Evolutionary conservation across 2,888 invertebrate species (phyloP).

Genomic region (Hirtodrosophila trivittata): DNA sequence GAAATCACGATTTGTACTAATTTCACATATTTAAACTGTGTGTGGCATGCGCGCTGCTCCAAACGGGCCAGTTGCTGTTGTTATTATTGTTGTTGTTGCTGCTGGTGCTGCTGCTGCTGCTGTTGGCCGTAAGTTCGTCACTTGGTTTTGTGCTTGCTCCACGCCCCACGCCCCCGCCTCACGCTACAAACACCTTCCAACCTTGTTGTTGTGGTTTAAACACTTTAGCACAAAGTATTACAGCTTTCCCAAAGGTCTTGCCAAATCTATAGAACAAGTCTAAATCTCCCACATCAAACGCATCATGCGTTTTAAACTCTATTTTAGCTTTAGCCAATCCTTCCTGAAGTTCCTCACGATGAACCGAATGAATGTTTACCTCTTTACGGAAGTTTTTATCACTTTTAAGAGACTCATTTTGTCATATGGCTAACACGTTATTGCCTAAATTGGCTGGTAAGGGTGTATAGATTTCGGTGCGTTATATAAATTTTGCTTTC

Average conservation of each 20-base stretch:
- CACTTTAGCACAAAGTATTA: conserved; percentile 42
- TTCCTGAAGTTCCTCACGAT: too few species aligned
- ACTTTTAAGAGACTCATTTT: neutral
- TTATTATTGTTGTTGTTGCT: conserved; percentile 49
- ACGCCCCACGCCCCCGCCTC: conserved; percentile 38
- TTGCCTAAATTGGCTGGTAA: neutral
- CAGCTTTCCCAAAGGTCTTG: conserved; percentile 51
- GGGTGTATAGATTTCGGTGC: conserved; percentile 41
- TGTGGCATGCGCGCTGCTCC: conserved; percentile 83
- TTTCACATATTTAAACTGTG: conserved; percentile 83
- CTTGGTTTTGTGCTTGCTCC: conserved; percentile 64
- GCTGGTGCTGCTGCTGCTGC: conserved; percentile 48
- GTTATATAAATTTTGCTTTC: conserved; percentile 26
- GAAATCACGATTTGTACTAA: conserved; percentile 84
- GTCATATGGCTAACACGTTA: neutral
- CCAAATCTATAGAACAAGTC: conserved; percentile 41
- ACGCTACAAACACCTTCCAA: conserved; percentile 56
- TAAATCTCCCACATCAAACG: conserved; percentile 9
- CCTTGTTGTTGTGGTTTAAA: conserved; percentile 44
- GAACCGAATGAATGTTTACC: too few species aligned
- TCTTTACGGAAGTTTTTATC: neutral
- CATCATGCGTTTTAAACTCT: conserved; percentile 8
- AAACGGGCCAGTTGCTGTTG: conserved; percentile 73
- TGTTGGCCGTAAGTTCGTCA: conserved; percentile 79
- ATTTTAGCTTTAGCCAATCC: conserved; percentile 6